Conservation (phyloP, 2,797 vertebrate genomes). For the Neopelma chrysocephalum region DNA sequence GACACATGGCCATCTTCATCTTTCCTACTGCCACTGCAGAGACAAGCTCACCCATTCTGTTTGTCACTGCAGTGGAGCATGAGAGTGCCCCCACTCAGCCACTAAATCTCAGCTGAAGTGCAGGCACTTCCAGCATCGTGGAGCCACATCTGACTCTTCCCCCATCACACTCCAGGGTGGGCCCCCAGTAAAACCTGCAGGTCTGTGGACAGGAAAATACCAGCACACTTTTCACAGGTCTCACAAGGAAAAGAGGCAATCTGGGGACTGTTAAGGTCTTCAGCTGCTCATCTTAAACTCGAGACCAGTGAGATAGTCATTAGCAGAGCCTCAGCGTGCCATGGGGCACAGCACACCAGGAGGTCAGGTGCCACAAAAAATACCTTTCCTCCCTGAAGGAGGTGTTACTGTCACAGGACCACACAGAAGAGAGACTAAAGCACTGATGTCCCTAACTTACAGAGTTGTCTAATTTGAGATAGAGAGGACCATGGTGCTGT, state of each 20-base stretch:
- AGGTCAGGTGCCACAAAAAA: background rate
- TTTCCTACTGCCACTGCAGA: background rate
- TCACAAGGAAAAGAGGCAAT: background rate
- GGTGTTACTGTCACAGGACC: background rate
- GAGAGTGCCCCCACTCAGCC: background rate
- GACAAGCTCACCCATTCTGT: background rate
- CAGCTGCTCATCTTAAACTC: background rate
- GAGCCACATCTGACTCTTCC: background rate
- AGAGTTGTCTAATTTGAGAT: background rate
- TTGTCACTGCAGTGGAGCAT: background rate
- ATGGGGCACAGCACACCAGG: no score
- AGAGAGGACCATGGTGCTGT: background rate
- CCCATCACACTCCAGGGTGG: rapidly evolving
- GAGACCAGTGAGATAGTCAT: background rate
- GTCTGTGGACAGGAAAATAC: background rate
- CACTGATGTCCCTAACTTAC: background rate
- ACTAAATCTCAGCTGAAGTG: background rate
- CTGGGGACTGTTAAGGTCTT: background rate
- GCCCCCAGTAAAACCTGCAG: background rate
- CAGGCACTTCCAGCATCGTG: background rate
- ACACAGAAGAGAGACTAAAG: background rate
- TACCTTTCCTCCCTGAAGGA: background rate
- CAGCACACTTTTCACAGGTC: background rate
- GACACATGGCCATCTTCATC: background rate
- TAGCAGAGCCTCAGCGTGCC: background rate